Evolutionary conservation across 1,140 invertebrate genomes (phyloP).

Genomic region (Euschistus heros): DNA sequence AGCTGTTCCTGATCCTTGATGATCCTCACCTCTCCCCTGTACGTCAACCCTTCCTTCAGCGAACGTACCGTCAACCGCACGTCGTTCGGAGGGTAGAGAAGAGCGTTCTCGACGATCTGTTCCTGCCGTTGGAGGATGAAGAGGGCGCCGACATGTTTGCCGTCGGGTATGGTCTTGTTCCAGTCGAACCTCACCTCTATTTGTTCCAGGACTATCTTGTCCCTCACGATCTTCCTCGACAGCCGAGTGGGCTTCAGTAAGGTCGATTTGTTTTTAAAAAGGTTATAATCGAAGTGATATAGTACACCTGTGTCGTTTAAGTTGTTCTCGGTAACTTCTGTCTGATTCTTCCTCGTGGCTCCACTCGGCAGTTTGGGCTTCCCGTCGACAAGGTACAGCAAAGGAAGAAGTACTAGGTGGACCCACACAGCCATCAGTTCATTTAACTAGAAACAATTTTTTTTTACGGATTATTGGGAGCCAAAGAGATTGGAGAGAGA

Average conservation of each 20-base stretch:
- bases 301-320: background rate
- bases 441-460: background rate
- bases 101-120: slow-evolving; percentile 14
- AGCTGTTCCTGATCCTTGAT: slow-evolving; percentile 1
- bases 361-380: background rate
- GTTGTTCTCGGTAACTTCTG: background rate
- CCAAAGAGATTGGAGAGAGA: background rate
- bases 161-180: slow-evolving; percentile 6
- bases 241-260: background rate
- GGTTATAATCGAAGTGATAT: slow-evolving; percentile 13
- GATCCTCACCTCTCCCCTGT: slow-evolving; percentile 17
- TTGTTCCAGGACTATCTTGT: background rate
- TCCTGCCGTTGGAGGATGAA: slow-evolving; percentile 18
- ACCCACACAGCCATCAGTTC: slow-evolving; percentile 9
- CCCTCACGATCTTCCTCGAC: slow-evolving; percentile 6
- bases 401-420: background rate
- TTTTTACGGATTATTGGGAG: background rate
- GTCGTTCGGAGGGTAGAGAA: slow-evolving; percentile 19
- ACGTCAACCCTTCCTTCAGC: background rate
- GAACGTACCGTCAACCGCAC: slow-evolving; percentile 2
- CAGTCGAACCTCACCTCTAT: slow-evolving; percentile 18
- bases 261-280: slow-evolving; percentile 2
- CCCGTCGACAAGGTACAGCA: background rate
- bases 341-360: background rate
- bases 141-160: background rate